Conservation (phyloP, 53 echinoderm and acorn worm genomes). For the Hippasteria phrygiana region DNA sequence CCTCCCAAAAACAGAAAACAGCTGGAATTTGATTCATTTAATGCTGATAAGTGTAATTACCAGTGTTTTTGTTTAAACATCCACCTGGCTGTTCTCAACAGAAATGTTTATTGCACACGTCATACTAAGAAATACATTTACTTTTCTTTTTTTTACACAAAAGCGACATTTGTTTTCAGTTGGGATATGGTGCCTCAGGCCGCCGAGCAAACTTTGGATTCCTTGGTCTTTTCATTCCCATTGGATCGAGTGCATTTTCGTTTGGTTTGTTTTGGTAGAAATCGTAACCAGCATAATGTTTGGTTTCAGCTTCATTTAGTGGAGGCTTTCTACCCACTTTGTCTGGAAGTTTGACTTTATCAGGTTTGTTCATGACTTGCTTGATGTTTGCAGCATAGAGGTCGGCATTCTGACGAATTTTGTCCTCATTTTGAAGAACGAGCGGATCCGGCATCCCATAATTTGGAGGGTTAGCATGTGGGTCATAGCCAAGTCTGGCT, state of each 20-base stretch:
- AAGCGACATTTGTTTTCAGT: too few species aligned
- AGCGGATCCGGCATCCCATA: constrained; percentile 93
- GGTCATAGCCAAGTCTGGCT: constrained; percentile 90
- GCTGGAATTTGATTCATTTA: too few species aligned
- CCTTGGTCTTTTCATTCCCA: background rate
- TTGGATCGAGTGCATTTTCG: too few species aligned
- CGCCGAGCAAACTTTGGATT: constrained; percentile 61
- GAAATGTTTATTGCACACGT: too few species aligned
- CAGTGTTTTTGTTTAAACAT: too few species aligned
- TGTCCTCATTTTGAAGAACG: constrained; percentile 89
- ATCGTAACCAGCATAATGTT: background rate
- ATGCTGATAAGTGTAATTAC: too few species aligned
- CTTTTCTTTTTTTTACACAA: too few species aligned
- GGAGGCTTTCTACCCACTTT: background rate
- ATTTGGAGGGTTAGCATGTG: constrained; percentile 88
- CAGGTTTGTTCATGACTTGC: constrained; percentile 78
- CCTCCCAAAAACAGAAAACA: too few species aligned
- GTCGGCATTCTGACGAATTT: constrained; percentile 74
- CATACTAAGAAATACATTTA: too few species aligned
- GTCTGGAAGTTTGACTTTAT: constrained; percentile 42
- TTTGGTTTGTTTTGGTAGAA: background rate
- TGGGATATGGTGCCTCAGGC: constrained; percentile 51
- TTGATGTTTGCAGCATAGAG: constrained; percentile 71
- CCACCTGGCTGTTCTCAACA: too few species aligned
- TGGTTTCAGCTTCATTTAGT: background rate